phyloP scores from a whole-genome alignment of 2,888 invertebrate genomes.

The Spicauda simplicius region DNA sequence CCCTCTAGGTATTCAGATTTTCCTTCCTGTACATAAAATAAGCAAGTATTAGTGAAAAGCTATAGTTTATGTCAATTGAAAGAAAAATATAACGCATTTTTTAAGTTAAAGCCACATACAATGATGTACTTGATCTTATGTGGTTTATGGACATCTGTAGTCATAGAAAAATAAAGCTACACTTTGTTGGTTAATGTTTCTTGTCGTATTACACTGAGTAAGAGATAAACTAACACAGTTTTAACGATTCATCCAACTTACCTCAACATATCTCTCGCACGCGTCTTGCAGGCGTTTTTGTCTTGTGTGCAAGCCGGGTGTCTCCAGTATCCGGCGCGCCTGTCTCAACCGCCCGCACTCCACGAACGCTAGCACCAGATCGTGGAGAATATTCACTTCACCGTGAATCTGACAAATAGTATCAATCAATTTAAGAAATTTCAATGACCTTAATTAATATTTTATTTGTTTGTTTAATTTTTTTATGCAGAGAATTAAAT shows the following conservation, averaged over 20 bases:
- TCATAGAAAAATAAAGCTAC: too few relatives aligned
- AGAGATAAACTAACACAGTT: too few relatives aligned
- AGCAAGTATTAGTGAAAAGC: background rate
- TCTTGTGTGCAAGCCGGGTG: slow-evolving; percentile 90
- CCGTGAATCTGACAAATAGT: slow-evolving; percentile 83
- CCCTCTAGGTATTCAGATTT: slow-evolving; percentile 89
- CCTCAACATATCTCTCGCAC: slow-evolving; percentile 81
- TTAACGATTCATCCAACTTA: slow-evolving; percentile 42
- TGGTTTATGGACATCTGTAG: too few relatives aligned
- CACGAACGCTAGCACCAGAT: slow-evolving; percentile 92
- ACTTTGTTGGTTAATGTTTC: too few relatives aligned
- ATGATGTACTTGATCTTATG: too few relatives aligned
- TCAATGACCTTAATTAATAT: too few relatives aligned
- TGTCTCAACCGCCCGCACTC: slow-evolving; percentile 92
- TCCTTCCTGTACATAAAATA: slow-evolving; percentile 80
- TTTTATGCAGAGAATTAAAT: too few relatives aligned
- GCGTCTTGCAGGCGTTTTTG: slow-evolving; percentile 87
- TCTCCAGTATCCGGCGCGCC: slow-evolving; percentile 93
- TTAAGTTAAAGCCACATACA: too few relatives aligned
- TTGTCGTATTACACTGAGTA: too few relatives aligned
- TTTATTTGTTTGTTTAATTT: too few relatives aligned
- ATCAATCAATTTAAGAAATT: background rate
- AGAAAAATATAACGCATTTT: too few relatives aligned
- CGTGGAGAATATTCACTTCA: slow-evolving; percentile 93
- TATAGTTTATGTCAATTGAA: background rate